Base-by-base conservation (phyloP, 2,888 invertebrate species). In the Colostygia pectinataria region DNA sequence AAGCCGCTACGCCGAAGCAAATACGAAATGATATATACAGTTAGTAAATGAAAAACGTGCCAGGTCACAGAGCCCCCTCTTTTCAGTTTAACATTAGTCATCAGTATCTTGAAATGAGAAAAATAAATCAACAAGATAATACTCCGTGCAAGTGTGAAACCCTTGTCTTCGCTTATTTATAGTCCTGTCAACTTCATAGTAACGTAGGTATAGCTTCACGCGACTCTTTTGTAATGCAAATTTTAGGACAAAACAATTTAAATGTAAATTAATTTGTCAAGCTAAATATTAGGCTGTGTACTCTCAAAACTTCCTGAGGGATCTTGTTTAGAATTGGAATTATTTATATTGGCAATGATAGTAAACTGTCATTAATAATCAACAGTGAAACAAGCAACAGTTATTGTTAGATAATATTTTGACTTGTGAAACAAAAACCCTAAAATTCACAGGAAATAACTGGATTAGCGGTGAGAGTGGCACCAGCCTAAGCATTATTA, bases 261-360 rank as follows among this genome's bases (percentile, higher is more conserved):
- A 81, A 87, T 87, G 86, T 72, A 83, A 87, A 87, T 87, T 81
- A 76, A 77, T 80, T 80, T 80, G 74, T 65, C 68, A 63, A 55
- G 46, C 66, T 67, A 52, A 53, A 57, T 60, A 55, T 47, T 52
- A 54, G 54, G 52, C 45, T 53, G 36, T 54, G 50, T 54, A 32
- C 46, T 46, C 31, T 39, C 47, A 53, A 46, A 49, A 44, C 18
- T 34, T 25, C 15, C 6, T 23, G 18, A 24, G 31, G 23, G 34
- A 14, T 25, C 9, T 42, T 42, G 41, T 33, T 42, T 20, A 20
- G 20, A 20, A 20, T 20, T 18, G 4, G 6, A 20, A 20, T 20
- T 20, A 20, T 20, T 5, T n/a, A n/a, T n/a, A n/a, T n/a, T n/a
- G n/a, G n/a, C n/a, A n/a, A n/a, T n/a, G n/a, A n/a, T n/a, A n/a